phyloP scores from a whole-genome alignment of 2,797 vertebrate species.

The Buceros bicornis region DNA sequence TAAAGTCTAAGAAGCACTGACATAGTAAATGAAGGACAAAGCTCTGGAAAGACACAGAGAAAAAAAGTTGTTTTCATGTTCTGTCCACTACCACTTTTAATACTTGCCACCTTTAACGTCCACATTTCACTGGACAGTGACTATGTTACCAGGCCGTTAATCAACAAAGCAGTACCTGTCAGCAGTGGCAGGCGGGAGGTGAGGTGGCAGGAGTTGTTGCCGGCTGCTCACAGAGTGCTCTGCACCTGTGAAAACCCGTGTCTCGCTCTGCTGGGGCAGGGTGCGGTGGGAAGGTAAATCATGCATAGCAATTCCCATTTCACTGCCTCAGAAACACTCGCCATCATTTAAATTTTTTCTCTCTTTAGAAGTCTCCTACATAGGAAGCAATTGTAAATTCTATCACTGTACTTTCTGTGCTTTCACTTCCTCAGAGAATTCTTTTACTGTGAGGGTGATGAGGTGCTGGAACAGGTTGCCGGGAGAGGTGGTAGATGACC shows the following conservation, averaged over 20 bases:
- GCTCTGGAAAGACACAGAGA: not conserved
- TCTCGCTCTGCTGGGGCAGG: accelerated
- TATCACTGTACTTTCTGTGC: not conserved
- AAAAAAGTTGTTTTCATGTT: not conserved
- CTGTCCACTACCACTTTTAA: not conserved
- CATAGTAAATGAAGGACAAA: not conserved
- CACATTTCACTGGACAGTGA: not conserved
- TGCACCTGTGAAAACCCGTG: accelerated
- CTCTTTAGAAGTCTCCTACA: not conserved
- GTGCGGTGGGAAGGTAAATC: not conserved
- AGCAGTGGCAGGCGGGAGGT: not conserved
- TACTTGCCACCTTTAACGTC: not conserved
- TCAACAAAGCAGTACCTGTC: not conserved
- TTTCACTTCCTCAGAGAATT: not conserved
- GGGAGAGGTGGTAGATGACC: too few species aligned
- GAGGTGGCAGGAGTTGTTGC: not conserved
- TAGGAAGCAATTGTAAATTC: not conserved
- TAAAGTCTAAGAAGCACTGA: not conserved
- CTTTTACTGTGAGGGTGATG: too few species aligned
- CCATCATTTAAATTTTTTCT: not conserved
- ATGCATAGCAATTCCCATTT: not conserved
- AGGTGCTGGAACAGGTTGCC: too few species aligned
- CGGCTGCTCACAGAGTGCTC: not conserved
- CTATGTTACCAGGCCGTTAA: accelerated
- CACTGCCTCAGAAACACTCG: not conserved